phyloP scores from a whole-genome alignment of 2,113 vertebrate genomes.

The Psephotus haematonotus region DNA sequence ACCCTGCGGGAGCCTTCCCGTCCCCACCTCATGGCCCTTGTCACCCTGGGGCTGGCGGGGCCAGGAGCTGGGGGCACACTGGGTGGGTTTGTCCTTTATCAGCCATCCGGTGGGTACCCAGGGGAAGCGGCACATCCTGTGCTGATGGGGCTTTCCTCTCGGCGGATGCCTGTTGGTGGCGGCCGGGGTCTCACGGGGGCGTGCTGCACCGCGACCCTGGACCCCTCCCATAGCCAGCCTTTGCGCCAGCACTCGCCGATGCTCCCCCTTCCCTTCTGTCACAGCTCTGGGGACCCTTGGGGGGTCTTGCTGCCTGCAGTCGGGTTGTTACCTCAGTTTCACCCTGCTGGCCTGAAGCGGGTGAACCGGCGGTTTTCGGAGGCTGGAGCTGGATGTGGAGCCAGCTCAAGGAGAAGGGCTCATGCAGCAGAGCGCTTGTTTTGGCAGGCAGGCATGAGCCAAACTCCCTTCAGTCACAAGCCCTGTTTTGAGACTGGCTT shows the following conservation, averaged over 20 bases:
- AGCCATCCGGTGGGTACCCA: neutral
- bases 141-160: neutral
- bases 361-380: neutral
- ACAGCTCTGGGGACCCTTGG: fast-evolving
- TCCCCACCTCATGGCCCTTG: neutral
- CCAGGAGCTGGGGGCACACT: neutral
- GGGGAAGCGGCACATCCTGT: neutral
- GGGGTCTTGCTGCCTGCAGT: neutral
- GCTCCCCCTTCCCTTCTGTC: neutral
- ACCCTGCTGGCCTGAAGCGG: fast-evolving
- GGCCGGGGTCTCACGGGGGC: neutral
- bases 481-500: neutral
- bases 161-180: neutral
- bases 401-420: neutral
- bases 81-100: neutral
- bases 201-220: neutral
- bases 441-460: too few species aligned
- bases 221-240: neutral
- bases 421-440: fast-evolving
- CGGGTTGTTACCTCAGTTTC: neutral
- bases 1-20: neutral
- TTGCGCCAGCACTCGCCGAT: fast-evolving
- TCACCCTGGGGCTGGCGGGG: neutral
- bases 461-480: neutral
- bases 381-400: neutral